Evolutionary conservation across 2,888 invertebrate genomes (phyloP).

Genomic region (Iphiclides podalirius): DNA sequence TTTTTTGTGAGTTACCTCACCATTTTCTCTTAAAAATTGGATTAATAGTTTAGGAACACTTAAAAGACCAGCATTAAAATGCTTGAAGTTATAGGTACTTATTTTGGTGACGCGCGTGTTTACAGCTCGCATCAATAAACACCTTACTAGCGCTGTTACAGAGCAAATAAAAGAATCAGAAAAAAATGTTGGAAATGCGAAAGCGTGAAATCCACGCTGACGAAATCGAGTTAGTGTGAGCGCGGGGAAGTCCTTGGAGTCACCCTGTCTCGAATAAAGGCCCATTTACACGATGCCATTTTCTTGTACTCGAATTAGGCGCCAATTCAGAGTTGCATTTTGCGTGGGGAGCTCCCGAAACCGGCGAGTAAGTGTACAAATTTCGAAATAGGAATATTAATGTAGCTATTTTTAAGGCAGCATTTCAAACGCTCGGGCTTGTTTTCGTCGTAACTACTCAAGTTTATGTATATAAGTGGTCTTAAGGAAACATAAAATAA

Average conservation of each 20-base stretch:
- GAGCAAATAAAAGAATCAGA: background rate
- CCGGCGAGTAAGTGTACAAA: background rate
- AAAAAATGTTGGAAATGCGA: background rate
- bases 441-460: background rate
- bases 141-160: too few relatives aligned
- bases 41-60: too few relatives aligned
- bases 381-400: background rate
- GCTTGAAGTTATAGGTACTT: too few relatives aligned
- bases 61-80: too few relatives aligned
- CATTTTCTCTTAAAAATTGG: too few relatives aligned
- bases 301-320: too few relatives aligned
- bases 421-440: background rate
- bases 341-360: slow-evolving; percentile 2
- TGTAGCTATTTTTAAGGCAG: background rate
- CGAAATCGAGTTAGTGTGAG: slow-evolving; percentile 13
- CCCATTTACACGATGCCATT: too few relatives aligned
- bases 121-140: too few relatives aligned
- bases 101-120: too few relatives aligned
- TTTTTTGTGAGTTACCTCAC: too few relatives aligned
- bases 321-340: slow-evolving; percentile 16
- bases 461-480: too few relatives aligned
- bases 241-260: slow-evolving; percentile 12
- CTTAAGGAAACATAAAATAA: background rate
- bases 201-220: slow-evolving; percentile 9
- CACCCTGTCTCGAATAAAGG: background rate